Evolutionary conservation across 2,113 vertebrate genomes (phyloP).

Genomic region (Erythrolamprus reginae): DNA sequence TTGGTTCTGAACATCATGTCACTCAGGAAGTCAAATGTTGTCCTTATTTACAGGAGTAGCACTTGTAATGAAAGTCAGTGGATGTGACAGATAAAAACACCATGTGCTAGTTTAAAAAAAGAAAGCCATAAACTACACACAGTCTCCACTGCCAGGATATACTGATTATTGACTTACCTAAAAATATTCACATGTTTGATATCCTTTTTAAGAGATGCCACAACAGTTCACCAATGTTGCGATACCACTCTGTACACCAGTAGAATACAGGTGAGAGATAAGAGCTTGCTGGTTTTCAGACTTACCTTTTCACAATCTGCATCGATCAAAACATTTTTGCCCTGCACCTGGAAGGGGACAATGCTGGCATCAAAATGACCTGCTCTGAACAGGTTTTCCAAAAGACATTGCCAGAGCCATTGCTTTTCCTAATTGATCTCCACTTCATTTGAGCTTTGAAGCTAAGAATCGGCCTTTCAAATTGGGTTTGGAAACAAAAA

Average conservation of each 20-base stretch:
- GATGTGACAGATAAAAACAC: conserved; percentile 1
- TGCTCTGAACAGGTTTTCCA: not conserved
- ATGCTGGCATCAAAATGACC: not conserved
- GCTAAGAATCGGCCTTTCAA: not conserved
- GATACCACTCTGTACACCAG: not conserved
- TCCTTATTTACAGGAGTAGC: not conserved
- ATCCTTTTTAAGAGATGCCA: not conserved
- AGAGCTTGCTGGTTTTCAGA: not conserved
- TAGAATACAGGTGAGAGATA: not conserved
- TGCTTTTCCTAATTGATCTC: not conserved
- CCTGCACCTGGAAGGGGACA: not conserved
- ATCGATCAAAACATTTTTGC: not conserved
- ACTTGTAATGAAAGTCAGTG: not conserved
- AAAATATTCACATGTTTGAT: not conserved
- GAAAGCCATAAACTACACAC: not conserved
- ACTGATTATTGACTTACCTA: not conserved
- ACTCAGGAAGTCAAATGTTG: conserved; percentile 6
- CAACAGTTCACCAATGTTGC: not conserved
- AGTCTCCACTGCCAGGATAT: not conserved
- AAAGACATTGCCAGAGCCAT: not conserved
- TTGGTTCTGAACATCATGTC: conserved; percentile 29
- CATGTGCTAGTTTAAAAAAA: not conserved
- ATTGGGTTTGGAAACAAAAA: not conserved
- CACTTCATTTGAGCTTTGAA: not conserved
- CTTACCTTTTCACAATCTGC: not conserved